Conservation (phyloP, 2,113 vertebrate species). For the Odobenus rosmarus region DNA sequence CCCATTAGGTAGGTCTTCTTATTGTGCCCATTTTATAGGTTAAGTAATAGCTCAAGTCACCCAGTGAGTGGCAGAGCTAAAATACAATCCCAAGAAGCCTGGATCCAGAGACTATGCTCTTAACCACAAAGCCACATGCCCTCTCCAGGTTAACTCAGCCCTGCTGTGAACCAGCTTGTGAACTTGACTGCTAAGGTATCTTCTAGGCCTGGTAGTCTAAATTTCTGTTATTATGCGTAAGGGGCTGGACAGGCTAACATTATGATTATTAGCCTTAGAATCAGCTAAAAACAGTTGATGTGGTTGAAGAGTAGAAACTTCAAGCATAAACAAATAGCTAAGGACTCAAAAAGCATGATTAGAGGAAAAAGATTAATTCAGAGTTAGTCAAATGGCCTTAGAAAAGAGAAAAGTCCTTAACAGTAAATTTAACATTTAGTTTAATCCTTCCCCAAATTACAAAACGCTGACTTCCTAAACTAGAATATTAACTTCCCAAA, state of each 20-base stretch:
- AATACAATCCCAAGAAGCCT: not conserved
- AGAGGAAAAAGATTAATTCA: not conserved
- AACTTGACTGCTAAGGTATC: not conserved
- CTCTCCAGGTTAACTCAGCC: not conserved
- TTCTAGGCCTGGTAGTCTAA: not conserved
- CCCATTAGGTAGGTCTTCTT: not conserved
- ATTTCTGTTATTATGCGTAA: not conserved
- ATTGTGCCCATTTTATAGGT: not conserved
- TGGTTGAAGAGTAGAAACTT: constrained; percentile 33
- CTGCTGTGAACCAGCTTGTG: not conserved
- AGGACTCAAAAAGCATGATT: not conserved
- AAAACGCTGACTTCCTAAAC: constrained; percentile 14
- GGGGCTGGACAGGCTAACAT: not conserved
- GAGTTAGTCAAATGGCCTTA: not conserved
- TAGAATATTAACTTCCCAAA: constrained; percentile 50
- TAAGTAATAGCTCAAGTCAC: not conserved
- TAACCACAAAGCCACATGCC: not conserved
- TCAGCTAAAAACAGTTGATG: not conserved
- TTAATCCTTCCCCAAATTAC: not conserved
- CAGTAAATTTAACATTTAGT: not conserved
- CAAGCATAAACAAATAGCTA: not conserved
- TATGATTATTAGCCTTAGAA: not conserved
- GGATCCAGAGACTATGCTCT: not conserved
- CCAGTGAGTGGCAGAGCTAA: not conserved
- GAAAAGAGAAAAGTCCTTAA: not conserved